Conservation (phyloP, 2,888 invertebrate species). For the Diadegma fenestrale region DNA sequence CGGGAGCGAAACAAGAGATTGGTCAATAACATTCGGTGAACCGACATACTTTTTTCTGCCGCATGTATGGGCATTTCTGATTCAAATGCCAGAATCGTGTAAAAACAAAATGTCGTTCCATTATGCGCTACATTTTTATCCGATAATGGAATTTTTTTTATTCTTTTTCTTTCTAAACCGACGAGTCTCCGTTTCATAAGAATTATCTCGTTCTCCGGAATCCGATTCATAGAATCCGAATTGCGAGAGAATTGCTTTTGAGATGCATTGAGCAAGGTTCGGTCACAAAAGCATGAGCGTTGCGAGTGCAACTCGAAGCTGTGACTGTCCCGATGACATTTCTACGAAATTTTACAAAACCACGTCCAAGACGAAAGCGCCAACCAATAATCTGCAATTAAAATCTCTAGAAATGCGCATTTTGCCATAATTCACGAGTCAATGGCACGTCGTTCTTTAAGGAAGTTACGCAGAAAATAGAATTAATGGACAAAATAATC, state of each 20-base stretch:
- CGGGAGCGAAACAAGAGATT: constrained; percentile 62
- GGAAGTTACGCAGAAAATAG: too few relatives aligned
- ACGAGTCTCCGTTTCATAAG: neutral
- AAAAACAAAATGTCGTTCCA: neutral
- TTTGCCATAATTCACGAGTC: neutral
- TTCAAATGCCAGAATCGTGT: neutral
- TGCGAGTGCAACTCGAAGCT: neutral
- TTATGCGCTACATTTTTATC: neutral
- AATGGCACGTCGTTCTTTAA: neutral
- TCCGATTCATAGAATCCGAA: neutral
- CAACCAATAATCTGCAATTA: neutral
- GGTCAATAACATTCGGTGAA: constrained; percentile 57
- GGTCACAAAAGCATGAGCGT: neutral
- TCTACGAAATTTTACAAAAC: neutral
- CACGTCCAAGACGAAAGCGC: neutral
- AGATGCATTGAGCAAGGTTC: neutral
- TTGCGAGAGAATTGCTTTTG: neutral
- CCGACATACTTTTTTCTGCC: constrained; percentile 56
- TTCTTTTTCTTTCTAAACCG: neutral
- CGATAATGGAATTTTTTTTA: neutral
- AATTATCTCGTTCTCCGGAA: neutral
- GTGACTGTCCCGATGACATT: neutral
- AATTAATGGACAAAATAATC: too few relatives aligned
- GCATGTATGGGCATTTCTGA: constrained; percentile 14
- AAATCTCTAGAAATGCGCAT: neutral